Evolutionary conservation across 2,888 invertebrate species (phyloP), one percentile per base, ranked within the genome.

Genomic region (Cetonia aurata): DNA sequence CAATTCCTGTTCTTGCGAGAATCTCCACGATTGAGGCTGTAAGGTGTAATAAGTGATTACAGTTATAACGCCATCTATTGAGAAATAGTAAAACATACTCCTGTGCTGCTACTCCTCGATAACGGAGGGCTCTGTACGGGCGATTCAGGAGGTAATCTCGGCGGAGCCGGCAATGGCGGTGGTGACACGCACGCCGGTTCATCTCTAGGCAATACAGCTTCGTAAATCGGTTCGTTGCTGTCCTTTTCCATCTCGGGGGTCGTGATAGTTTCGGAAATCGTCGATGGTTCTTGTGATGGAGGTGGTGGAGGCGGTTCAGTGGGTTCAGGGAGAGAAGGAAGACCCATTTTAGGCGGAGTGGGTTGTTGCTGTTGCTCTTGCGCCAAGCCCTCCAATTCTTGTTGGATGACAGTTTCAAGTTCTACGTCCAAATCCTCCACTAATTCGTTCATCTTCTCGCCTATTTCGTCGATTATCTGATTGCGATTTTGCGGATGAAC

Each of bases 361-460:
- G 82, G 80, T 73, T 77, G 78, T 75, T 77, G 80, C 71, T 81
- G 79, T 74, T 84, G 83, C 75, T 86, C 86, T 75, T 86, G 77
- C 60, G 85, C 85, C 70, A 88, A 79, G 25, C 86, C 87, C 83
- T 86, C 89, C 75, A 88, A 81, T 79, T 90, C 91, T 78, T 89
- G 88, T 76, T 90, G 89, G 62, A 90, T 87, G 0, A 91, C 91
- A 13, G 87, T 88, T 80, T 90, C 91, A 73, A 92, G 79, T 88
- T 95, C 95, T 19, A 92, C 91, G 81, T 95, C 93, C 69, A 95
- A 84, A 82, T 95, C 94, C 79, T 92, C 92, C 1, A 93, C 94
- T 3, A 95, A 87, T 76, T 92, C 90, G 80, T 93, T 91, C 93
- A 95, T 94, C 78, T 92, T 91, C 79, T 93, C 92, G 0, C 93